These are phyloP conservation scores for Thecocarcelia acutangulata DNA, from an alignment of 2,888 invertebrate genomes.

Conservation along the genomic window DNA sequence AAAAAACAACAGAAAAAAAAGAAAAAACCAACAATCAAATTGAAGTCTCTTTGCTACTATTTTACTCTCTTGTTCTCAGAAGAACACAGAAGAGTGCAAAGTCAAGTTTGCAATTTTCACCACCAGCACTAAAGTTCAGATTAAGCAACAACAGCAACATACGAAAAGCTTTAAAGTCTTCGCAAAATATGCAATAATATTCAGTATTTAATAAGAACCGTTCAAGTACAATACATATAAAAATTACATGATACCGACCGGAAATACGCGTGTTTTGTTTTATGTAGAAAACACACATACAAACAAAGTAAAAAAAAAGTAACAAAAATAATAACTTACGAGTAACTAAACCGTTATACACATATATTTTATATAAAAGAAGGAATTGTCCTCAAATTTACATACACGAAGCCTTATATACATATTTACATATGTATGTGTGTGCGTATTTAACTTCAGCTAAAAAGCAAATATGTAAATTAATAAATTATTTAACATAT, in stretches of 20 bases:
- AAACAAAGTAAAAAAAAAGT: conserved; percentile 28
- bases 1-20: background rate
- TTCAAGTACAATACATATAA: conserved; percentile 58
- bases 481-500: background rate
- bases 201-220: conserved; percentile 64
- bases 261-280: conserved; percentile 61
- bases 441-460: conserved; percentile 6
- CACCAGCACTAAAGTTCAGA: conserved; percentile 54
- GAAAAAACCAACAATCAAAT: background rate
- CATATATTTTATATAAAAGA: conserved; percentile 20
- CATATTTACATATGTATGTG: too few species aligned
- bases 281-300: conserved; percentile 45
- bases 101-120: conserved; percentile 30
- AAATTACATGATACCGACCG: conserved; percentile 47
- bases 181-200: conserved; percentile 60
- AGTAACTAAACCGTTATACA: conserved; percentile 21
- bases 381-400: conserved; percentile 30
- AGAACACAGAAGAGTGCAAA: background rate
- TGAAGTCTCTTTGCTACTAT: conserved; percentile 24
- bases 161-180: conserved; percentile 59
- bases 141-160: conserved; percentile 3
- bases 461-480: background rate
- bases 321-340: conserved; percentile 41
- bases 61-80: background rate
- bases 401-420: too few species aligned